Evolutionary conservation across 2,113 vertebrate genomes (phyloP).

Genomic region (Lonchura striata): DNA sequence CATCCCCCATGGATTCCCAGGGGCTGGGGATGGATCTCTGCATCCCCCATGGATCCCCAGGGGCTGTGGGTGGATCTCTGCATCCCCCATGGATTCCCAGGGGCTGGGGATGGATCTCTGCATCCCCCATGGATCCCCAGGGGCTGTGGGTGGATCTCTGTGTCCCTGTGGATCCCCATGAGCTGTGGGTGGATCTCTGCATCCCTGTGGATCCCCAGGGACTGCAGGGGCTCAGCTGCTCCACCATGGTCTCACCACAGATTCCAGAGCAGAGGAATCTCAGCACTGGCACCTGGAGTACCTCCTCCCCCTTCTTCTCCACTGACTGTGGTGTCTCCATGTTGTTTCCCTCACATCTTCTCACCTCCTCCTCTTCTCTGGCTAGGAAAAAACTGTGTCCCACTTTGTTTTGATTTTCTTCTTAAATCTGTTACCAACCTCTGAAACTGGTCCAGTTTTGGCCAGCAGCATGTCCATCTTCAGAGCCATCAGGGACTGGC

Average conservation of each 20-base stretch:
- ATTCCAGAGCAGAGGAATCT: not conserved
- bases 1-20: no score
- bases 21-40: no score
- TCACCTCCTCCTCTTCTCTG: not conserved
- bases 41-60: no score
- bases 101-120: no score
- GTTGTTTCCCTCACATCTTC: not conserved
- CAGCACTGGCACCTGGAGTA: fast-evolving
- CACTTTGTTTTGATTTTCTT: not conserved
- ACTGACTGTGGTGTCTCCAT: not conserved
- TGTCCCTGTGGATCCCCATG: no score
- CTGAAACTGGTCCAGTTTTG: not conserved
- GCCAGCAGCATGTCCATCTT: not conserved
- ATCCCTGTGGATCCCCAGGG: not conserved
- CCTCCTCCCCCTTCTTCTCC: not conserved
- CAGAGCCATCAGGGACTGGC: not conserved
- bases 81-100: not conserved
- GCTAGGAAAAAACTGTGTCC: no score
- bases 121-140: no score
- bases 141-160: not conserved
- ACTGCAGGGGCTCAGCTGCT: not conserved
- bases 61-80: not conserved
- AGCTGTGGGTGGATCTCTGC: not conserved
- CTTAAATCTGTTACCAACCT: not conserved
- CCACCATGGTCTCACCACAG: not conserved